These are phyloP conservation scores for Holacanthella duospinosa DNA, from an alignment of 2,888 invertebrate genomes.

Conservation along the genomic window DNA sequence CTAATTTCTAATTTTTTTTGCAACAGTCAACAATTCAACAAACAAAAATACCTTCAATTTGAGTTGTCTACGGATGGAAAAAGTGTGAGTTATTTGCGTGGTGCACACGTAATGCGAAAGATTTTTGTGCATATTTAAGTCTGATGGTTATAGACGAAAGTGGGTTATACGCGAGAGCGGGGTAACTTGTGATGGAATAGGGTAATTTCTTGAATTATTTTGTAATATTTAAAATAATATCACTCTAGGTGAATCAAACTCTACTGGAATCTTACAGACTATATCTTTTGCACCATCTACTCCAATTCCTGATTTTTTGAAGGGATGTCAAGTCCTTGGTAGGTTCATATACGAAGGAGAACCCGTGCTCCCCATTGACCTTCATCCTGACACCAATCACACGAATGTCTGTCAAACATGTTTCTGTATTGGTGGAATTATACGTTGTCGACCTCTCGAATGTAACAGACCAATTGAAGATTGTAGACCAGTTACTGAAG, in stretches of 20 bases:
- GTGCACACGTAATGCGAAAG: too few relatives aligned
- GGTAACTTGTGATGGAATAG: too few relatives aligned
- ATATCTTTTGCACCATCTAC: slow-evolving; percentile 23
- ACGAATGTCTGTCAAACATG: slow-evolving; percentile 58
- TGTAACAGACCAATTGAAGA: slow-evolving; percentile 65
- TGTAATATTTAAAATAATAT: slow-evolving; percentile 2
- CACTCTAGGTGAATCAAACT: slow-evolving; percentile 30
- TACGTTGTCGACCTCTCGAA: slow-evolving; percentile 62
- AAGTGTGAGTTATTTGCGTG: too few relatives aligned
- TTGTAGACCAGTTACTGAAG: slow-evolving; percentile 61
- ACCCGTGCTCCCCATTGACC: slow-evolving; percentile 46
- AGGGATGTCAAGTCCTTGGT: slow-evolving; percentile 57
- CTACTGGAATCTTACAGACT: slow-evolving; percentile 31
- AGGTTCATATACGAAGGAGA: slow-evolving; percentile 59
- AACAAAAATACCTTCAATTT: too few relatives aligned
- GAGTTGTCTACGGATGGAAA: too few relatives aligned
- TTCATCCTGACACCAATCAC: slow-evolving; percentile 14
- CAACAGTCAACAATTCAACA: too few relatives aligned
- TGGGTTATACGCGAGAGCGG: too few relatives aligned
- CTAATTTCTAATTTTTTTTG: too few relatives aligned
- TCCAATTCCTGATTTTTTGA: slow-evolving; percentile 35
- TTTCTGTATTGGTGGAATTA: slow-evolving; percentile 63
- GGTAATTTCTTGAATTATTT: slow-evolving; percentile 2
- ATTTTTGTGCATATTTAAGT: too few relatives aligned
- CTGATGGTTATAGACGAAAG: too few relatives aligned